Evolutionary conservation across 2,113 vertebrate species (phyloP).

Genomic region (Pholis gunnellus): DNA sequence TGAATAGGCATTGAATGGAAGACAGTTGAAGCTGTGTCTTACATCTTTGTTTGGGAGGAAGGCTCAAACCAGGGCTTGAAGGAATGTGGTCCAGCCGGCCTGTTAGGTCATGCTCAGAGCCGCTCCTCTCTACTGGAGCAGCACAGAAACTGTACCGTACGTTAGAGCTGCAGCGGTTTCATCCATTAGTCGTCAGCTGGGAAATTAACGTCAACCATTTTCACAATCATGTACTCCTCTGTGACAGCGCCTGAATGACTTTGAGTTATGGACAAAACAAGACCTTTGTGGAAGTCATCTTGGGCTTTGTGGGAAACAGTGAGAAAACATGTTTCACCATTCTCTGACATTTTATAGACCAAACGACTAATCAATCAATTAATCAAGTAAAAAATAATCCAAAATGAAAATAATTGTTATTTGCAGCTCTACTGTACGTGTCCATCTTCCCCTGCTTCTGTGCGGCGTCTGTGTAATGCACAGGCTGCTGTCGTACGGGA

Average conservation of each 20-base stretch:
- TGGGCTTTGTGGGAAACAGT: neutral
- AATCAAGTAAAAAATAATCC: neutral
- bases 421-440: conserved; percentile 21
- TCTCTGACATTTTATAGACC: neutral
- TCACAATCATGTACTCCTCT: no score
- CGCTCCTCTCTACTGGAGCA: conserved; percentile 60
- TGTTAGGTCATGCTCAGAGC: conserved; percentile 60
- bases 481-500: conserved; percentile 29
- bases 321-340: neutral
- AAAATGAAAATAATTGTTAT: neutral
- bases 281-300: neutral
- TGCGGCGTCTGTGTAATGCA: neutral
- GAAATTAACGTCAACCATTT: neutral
- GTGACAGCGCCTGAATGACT: no score
- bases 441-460: conserved; percentile 2
- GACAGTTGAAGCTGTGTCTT: conserved; percentile 48
- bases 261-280: neutral
- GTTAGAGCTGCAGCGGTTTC: neutral
- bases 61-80: conserved; percentile 45
- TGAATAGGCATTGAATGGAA: conserved; percentile 15
- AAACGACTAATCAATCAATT: neutral
- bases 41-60: conserved; percentile 40
- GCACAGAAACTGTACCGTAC: conserved; percentile 48
- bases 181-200: neutral
- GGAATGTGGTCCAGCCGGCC: conserved; percentile 75